Evolutionary conservation across 2,797 vertebrate genomes (phyloP).

Genomic region (Sebastiscus tertius): DNA sequence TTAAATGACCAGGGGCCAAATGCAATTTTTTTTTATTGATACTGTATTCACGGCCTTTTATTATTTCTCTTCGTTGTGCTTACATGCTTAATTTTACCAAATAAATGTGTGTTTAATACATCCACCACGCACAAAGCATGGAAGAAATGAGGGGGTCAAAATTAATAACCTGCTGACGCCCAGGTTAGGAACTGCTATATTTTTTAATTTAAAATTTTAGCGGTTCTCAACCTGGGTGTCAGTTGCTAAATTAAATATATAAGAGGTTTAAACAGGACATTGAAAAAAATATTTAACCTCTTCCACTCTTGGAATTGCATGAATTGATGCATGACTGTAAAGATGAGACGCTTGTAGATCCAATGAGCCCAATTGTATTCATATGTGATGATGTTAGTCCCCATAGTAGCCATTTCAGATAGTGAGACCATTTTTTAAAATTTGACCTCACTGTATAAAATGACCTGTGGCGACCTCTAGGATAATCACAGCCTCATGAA

Average conservation of each 20-base stretch:
- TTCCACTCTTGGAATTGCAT: no score
- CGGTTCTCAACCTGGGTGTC: no score
- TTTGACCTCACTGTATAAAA: no score
- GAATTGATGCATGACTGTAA: no score
- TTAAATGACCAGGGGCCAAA: neutral
- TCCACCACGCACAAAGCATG: neutral
- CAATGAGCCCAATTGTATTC: no score
- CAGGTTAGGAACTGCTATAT: neutral
- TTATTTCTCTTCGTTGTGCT: neutral
- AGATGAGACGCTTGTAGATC: no score
- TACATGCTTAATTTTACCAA: neutral
- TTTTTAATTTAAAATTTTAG: no score
- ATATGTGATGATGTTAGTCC: fast-evolving
- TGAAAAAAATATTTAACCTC: no score
- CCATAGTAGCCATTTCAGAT: fast-evolving
- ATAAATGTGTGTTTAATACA: neutral
- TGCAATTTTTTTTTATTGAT: neutral
- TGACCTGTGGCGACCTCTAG: no score
- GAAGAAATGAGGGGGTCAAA: neutral
- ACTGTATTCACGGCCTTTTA: neutral
- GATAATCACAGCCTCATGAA: no score
- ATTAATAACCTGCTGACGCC: neutral
- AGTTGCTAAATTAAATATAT: neutral
- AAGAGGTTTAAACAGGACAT: neutral
- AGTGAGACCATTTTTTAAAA: no score